phyloP scores from a whole-genome alignment of 2,888 invertebrate genomes.

The Hyles lineata region DNA sequence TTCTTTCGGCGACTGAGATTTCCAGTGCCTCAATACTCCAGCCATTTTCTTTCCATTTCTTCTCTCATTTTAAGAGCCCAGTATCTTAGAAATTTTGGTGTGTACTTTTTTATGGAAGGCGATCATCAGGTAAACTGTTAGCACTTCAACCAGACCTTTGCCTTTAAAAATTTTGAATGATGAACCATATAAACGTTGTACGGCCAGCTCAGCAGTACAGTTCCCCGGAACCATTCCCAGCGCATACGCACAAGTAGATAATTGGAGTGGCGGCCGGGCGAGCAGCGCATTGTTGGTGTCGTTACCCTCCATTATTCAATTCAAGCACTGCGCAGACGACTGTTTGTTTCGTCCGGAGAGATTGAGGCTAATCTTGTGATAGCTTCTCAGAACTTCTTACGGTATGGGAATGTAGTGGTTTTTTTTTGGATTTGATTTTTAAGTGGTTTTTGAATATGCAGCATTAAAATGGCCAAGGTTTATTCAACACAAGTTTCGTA shows the following conservation, averaged over 20 bases:
- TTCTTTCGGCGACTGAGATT: too few species aligned
- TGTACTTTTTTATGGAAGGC: neutral
- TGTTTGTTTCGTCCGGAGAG: slow-evolving; percentile 70
- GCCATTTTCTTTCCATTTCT: too few species aligned
- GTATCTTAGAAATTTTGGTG: too few species aligned
- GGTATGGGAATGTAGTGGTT: neutral
- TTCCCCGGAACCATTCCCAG: slow-evolving; percentile 68
- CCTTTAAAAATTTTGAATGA: neutral
- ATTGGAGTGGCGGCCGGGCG: slow-evolving; percentile 65
- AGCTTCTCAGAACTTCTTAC: slow-evolving; percentile 45
- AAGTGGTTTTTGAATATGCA: neutral
- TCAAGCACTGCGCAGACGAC: slow-evolving; percentile 67
- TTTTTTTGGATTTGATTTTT: too few species aligned
- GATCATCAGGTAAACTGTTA: too few species aligned
- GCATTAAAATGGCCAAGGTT: neutral
- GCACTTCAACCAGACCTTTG: too few species aligned
- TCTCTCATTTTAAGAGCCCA: too few species aligned
- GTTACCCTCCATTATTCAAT: slow-evolving; percentile 83
- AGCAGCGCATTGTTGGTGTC: slow-evolving; percentile 76
- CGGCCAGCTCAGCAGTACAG: slow-evolving; percentile 57
- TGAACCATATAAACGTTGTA: slow-evolving; percentile 27
- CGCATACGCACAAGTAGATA: slow-evolving; percentile 73
- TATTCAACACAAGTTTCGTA: too few species aligned
- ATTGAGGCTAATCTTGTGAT: slow-evolving; percentile 70
- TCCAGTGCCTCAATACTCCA: too few species aligned